These are phyloP conservation scores for Hanleya hanleyi DNA, from an alignment of 2,888 invertebrate species.

Conservation along the genomic window DNA sequence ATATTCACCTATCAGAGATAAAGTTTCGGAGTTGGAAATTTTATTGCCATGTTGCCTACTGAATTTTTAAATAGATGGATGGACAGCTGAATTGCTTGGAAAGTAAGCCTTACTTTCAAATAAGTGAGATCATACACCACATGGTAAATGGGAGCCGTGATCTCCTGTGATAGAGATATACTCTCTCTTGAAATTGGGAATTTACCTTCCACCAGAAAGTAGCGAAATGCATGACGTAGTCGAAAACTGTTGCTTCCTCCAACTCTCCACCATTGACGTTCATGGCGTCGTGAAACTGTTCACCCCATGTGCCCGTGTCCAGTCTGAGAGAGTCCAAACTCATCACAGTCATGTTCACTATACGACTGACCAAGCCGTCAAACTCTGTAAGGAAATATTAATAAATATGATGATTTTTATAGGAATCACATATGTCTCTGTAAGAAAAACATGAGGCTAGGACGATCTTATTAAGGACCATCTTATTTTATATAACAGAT, in stretches of 20 bases:
- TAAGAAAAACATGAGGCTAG: not conserved
- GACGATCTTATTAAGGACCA: not conserved
- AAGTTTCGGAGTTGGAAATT: too few species aligned
- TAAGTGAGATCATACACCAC: too few species aligned
- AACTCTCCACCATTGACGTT: conserved; percentile 79
- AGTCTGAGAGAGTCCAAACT: conserved; percentile 76
- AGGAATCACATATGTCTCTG: too few species aligned
- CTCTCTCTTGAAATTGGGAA: too few species aligned
- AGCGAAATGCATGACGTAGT: conserved; percentile 78
- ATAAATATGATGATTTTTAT: not conserved
- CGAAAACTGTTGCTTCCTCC: conserved; percentile 76
- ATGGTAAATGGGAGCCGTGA: too few species aligned
- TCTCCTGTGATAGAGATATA: too few species aligned
- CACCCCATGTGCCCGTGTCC: conserved; percentile 75
- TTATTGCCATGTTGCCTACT: too few species aligned
- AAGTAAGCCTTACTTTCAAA: too few species aligned
- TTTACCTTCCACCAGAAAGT: conserved; percentile 78
- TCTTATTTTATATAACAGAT: too few species aligned
- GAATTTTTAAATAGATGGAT: too few species aligned
- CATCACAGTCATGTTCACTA: conserved; percentile 76
- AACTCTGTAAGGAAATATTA: conserved; percentile 73
- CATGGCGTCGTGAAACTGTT: conserved; percentile 77
- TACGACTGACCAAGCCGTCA: conserved; percentile 76
- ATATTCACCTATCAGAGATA: too few species aligned
- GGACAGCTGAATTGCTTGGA: too few species aligned